Evolutionary conservation across 2,113 vertebrate genomes (phyloP), one percentile per base, ranked within the genome.

Genomic region (Tricholaema leucomelas): DNA sequence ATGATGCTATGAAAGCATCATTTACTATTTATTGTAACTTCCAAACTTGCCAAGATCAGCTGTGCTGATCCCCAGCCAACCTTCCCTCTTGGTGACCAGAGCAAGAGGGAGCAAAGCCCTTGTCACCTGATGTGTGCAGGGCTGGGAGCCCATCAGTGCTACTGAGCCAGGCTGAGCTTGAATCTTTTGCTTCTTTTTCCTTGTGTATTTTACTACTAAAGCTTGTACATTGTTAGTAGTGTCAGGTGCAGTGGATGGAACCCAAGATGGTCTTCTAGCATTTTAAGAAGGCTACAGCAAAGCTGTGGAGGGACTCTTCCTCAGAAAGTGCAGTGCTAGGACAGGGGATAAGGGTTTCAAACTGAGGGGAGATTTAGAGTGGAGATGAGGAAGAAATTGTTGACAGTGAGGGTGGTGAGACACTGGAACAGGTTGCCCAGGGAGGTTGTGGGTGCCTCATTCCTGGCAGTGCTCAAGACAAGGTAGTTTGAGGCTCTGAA

Each of bases 181-280:
- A 7, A 8, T 11, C 14, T 6, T 0, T 2, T 30, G 52, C 1
- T 58, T 1, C 10, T 23, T 15, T 55, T 27, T 30, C 25, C 54
- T 58, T 38, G 12, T 1, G 18, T 14, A 6, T 64, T 81, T 28
- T 27, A 0, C 36, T 5, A 6, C 28, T 33, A 10, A 15, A 63
- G 17, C 30, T 17, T 5, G 6, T 8, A 2, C 3, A 16, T 10
- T 33, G 1, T 13, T 2, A 4, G 50, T 10, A 2, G n/a, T 3
- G 30, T 10, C 58, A 2, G 38, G 18, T 10, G 67, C 28, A 1
- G 2, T 1, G 2, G 71, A 2, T 10, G 81, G 30, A 24, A 8
- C n/a, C 31, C 24, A 5, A 1, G 35, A 4, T 40, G 38, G 36
- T 12, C 61, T 20, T 40, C 36, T 8, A 64, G 36, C 28, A 63